These are phyloP conservation scores for Rynchops niger DNA, from an alignment of 2,113 vertebrate genomes.

Conservation along the genomic window DNA sequence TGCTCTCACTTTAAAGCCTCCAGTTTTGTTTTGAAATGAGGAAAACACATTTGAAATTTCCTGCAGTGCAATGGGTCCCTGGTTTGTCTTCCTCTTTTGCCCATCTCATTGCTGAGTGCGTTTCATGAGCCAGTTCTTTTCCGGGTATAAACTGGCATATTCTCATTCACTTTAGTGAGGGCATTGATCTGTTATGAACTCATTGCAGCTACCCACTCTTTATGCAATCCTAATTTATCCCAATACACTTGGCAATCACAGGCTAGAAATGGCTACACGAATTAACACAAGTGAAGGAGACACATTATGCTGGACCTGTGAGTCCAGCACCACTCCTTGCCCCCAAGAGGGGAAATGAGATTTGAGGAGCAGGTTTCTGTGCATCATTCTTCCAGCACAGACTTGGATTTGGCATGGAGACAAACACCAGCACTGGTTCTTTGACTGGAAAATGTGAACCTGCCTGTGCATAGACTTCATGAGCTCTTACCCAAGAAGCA, in stretches of 20 bases:
- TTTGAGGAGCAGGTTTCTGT: neutral
- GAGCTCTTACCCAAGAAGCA: neutral
- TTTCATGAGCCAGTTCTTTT: neutral
- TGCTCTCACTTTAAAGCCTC: neutral
- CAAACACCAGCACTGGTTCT: neutral
- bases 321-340: neutral
- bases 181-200: neutral
- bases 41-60: neutral
- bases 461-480: neutral
- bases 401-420: neutral
- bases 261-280: neutral
- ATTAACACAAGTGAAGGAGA: neutral
- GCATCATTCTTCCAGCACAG: neutral
- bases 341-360: neutral
- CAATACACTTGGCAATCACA: neutral
- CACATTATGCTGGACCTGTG: too few relatives aligned
- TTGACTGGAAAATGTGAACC: neutral
- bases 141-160: neutral
- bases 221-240: too few relatives aligned
- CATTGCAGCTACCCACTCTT: neutral
- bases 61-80: neutral
- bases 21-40: neutral
- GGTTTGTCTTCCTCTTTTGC: neutral
- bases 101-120: neutral
- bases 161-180: neutral